Evolutionary conservation across 2,888 invertebrate genomes (phyloP).

Genomic region (Polyploca ridens): DNA sequence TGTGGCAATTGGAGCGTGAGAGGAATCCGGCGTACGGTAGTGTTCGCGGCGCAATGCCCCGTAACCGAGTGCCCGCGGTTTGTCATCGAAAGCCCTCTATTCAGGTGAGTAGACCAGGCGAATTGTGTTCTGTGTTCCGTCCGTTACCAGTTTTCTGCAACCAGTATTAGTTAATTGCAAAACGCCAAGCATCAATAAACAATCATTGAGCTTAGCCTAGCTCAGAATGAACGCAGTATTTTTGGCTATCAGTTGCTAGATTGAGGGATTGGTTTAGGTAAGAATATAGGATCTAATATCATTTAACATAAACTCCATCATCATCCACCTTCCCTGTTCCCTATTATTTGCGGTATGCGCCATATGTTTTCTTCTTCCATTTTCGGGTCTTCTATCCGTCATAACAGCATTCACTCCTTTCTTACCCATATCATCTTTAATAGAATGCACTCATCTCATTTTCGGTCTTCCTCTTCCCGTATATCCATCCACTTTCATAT

Average conservation of each 20-base stretch:
- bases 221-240: not conserved
- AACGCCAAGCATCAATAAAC: conserved; percentile 1
- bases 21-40: conserved; percentile 74
- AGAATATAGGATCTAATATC: too few relatives aligned
- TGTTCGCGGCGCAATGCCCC: conserved; percentile 68
- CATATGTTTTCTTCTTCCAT: too few relatives aligned
- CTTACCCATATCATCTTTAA: too few relatives aligned
- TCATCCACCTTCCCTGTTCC: too few relatives aligned
- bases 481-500: too few relatives aligned
- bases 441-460: too few relatives aligned
- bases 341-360: too few relatives aligned
- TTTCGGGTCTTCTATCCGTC: too few relatives aligned
- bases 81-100: conserved; percentile 59
- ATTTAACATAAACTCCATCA: too few relatives aligned
- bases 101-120: conserved; percentile 44
- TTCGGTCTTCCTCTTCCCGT: too few relatives aligned
- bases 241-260: not conserved
- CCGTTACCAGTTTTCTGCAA: conserved; percentile 25
- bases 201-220: not conserved
- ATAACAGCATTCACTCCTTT: too few relatives aligned
- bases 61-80: conserved; percentile 62
- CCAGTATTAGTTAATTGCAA: conserved; percentile 20
- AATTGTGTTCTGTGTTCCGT: conserved; percentile 30
- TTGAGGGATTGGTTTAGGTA: not conserved
- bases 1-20: conserved; percentile 81